Percentiles rank a stretch among this genome's conserved stretches.
phyloP scores from a whole-genome alignment of 2,113 vertebrate genomes.

The Podarcis cretensis region DNA sequence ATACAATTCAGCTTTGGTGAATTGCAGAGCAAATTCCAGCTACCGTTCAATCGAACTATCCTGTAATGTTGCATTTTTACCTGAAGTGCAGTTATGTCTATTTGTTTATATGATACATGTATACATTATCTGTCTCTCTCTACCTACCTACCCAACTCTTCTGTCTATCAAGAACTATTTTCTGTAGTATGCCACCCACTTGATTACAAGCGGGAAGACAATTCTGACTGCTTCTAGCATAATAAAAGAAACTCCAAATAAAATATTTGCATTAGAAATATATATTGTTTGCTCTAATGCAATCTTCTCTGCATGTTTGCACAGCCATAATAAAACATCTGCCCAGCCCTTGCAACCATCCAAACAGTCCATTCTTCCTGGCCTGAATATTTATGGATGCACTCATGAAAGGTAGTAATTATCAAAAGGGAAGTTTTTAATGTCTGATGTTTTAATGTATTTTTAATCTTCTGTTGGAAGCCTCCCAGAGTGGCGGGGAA shows the following conservation, averaged over 20 bases:
- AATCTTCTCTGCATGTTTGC: not conserved
- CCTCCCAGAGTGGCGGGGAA: no score
- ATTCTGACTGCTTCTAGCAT: not conserved
- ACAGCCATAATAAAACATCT: no score
- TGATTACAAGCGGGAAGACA: not conserved
- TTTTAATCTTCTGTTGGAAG: no score
- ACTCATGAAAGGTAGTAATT: not conserved
- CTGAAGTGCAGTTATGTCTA: not conserved
- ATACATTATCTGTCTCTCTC: not conserved
- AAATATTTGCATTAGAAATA: not conserved
- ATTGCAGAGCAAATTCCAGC: not conserved
- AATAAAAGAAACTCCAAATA: conserved; percentile 6
- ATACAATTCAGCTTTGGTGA: not conserved
- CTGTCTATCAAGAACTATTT: not conserved
- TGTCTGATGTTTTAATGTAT: no score
- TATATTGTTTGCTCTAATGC: not conserved
- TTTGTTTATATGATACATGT: not conserved
- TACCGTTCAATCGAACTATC: not conserved
- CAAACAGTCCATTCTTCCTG: not conserved
- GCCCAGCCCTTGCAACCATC: not conserved
- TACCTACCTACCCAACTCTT: not conserved
- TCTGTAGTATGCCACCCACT: not conserved
- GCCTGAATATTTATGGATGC: not conserved
- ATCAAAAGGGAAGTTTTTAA: not conserved
- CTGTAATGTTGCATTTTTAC: not conserved